Base-by-base conservation (phyloP, 2,888 invertebrate species). In the Drosophila longiperda region DNA sequence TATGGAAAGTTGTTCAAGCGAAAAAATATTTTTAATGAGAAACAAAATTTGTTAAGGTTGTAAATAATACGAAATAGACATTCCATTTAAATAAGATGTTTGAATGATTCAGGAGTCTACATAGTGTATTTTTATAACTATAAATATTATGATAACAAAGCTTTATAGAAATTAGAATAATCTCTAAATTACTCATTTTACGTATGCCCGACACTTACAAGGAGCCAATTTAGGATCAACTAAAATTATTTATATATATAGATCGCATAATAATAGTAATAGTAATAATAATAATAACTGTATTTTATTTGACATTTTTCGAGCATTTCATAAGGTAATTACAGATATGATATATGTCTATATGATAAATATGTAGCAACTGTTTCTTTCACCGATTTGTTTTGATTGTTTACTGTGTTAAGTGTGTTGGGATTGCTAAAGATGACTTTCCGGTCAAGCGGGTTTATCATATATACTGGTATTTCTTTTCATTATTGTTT, bases 391-490 rank as follows among this genome's bases (percentile, higher is more conserved):
- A 20, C 61, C 53, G 17, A 61, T 61, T 50, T 62, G 42, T 55
- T 58, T 23, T 20, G 15, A 29, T 20, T 29, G 12, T 26, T 20
- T 49, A 33, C 40, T 63, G 57, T 48, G 23, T 53, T 58, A 57
- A 70, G 73, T 66, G 59, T 57, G 66, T 33, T 36, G 29, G 42
- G 34, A 26, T 66, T 72, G 45, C 50, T 67, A 48, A 72, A 70
- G 82, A 81, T 59, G 66, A 66, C 72, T 86, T 79, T 88, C 87
- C 71, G 74, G 86, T 86, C 83, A 53, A 42, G 68, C 83, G 68
- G 64, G 89, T 86, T 86, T 79, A 67, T 52, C 63, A 62, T 34
- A 45, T 61, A 49, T 61, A 9, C 57, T 52, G 20, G 63, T 57
- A 62, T 66, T 48, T 63, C 40, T 65, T 42, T 57, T 57, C 38